Evolutionary conservation across 1,140 invertebrate species (phyloP).

Genomic region (Brachionus calyciflorus): DNA sequence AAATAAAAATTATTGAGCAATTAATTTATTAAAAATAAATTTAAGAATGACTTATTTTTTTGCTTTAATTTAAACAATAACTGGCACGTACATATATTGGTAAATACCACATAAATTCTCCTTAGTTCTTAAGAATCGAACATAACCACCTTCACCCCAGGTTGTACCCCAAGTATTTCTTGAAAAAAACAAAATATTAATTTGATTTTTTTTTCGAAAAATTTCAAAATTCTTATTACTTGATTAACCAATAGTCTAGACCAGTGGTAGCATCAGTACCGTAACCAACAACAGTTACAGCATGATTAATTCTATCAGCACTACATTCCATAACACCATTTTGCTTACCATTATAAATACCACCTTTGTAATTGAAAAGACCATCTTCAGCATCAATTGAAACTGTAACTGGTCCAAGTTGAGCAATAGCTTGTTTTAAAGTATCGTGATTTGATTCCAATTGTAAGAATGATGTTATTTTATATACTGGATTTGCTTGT

Average conservation of each 20-base stretch:
- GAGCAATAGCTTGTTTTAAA: conserved; percentile 67
- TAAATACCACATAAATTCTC: conserved; percentile 84
- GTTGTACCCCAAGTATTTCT: conserved; percentile 68
- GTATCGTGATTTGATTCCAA: conserved; percentile 49
- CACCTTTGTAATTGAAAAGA: background rate
- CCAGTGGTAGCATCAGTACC: conserved; percentile 71
- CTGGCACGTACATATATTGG: conserved; percentile 59
- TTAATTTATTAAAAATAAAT: too few species aligned
- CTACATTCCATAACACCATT: background rate
- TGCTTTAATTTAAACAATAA: conserved; percentile 4
- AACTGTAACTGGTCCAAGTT: conserved; percentile 73
- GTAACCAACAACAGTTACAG: conserved; percentile 85
- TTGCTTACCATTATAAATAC: conserved; percentile 25
- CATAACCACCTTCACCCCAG: conserved; percentile 83
- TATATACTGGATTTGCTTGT: background rate
- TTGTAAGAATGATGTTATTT: conserved; percentile 7
- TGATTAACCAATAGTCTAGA: conserved; percentile 63
- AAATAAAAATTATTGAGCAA: too few species aligned
- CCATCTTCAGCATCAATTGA: conserved; percentile 72
- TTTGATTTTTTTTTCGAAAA: background rate
- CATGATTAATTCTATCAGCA: conserved; percentile 69
- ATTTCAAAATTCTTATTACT: conserved; percentile 52
- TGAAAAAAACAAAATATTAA: background rate
- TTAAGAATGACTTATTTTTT: too few species aligned
- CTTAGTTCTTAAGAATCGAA: conserved; percentile 81